Evolutionary conservation across 2,113 vertebrate species (phyloP), one percentile per base, ranked within the genome.

Genomic region (Macquaria ambigua): DNA sequence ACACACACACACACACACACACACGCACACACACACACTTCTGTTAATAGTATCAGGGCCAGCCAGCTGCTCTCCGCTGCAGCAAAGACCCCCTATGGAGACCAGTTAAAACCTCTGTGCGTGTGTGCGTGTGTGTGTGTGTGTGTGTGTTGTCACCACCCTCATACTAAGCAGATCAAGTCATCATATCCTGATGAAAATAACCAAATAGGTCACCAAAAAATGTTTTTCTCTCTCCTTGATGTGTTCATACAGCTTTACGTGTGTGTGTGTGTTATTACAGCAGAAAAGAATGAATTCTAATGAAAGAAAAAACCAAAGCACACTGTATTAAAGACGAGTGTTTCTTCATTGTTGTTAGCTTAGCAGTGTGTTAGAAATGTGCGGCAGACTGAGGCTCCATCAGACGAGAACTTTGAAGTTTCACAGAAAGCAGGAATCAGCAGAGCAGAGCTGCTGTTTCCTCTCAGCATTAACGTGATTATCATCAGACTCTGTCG

Each of bases 41-140:
- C 21, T 74, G 74, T 63, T 69, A 68, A 68, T 68, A 74, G 61
- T 48, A 74, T 78, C 67, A 77, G 53, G 21, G 18, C 48, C 61
- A 39, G 59, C 73, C 67, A 86, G 84, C 59, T 86, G 84, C 79
- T 77, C 69, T n/a, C 62, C 2, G 15, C 85, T 82, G 74, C 61
- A 75, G 79, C 75, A 58, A 2, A 70, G 85, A 83, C 85, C 85
- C 62, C 85, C 79, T 48, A 61, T 31, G 28, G 74, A 74, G 77
- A n/a, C 23, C 43, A 52, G 73, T 68, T 82, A 78, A 78, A 87
- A 87, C 75, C 84, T 74, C 16, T 8, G 39, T 6, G 34, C 5
- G 37, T 55, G 48, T 25, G 21, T 39, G 39, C 7, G 34, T 34
- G 34, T 34, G 34, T 74, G 55, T 52, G 68, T 70, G 66, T 25